Evolutionary conservation across 2,797 vertebrate genomes (phyloP), one percentile per base, ranked within the genome.

Genomic region (Acanthurus leucopareius): DNA sequence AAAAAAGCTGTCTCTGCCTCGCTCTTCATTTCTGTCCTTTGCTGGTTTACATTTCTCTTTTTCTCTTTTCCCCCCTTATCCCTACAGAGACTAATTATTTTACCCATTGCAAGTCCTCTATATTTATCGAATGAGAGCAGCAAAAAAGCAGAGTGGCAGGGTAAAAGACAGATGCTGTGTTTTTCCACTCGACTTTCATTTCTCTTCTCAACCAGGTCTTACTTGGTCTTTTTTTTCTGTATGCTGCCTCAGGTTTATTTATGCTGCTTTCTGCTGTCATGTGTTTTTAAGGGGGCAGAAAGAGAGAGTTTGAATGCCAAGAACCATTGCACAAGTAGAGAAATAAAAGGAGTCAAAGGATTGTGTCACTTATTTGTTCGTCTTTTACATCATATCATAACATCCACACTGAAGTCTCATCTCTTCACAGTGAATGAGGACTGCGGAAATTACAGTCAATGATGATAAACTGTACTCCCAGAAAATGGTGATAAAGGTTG

Each of bases 11-110:
- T 42, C 25, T 53, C 28, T 69, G 28, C 59, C 19, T 67, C n/a
- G 9, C 67, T 75, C 66, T 77, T 71, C 70, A 61, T 86, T 56
- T 53, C 53, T 49, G 67, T 84, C 73, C 75, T 80, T 5, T 17
- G 67, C 58, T 17, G 56, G 57, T 73, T 80, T 80, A 54, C 22
- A 47, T 58, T 45, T 63, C 3, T 63, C 42, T 60, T 56, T 75
- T 77, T 65, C 10, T 40, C 40, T 5, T 32, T 32, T 32, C 25
- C 20, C 77, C 28, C 65, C 64, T 79, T 72, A 73, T 85, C 76
- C 81, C 92, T 89, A 76, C 83, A 68, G 91, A 94, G 91, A 94
- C 89, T 92, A 91, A 95, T 95, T 94, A 94, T 93, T 92, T 84
- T 71, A 83, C 74, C 77, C 49, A 19, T 80, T 87, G 72, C 80